phyloP scores from a whole-genome alignment of 2,797 vertebrate genomes.

The Poecile montanus region DNA sequence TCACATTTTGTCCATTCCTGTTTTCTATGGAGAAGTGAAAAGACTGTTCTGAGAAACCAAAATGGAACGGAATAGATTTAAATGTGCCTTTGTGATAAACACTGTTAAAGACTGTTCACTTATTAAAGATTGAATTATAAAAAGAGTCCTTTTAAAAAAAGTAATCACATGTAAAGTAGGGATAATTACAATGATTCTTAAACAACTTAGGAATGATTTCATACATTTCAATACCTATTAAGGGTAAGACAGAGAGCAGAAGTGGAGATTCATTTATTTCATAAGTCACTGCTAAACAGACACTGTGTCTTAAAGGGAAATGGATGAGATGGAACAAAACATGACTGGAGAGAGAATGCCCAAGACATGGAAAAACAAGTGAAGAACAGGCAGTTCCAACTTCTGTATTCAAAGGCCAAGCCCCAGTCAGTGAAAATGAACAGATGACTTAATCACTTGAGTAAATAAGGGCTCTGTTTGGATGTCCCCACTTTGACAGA shows the following conservation, averaged over 20 bases:
- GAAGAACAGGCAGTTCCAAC: slow-evolving; percentile 46
- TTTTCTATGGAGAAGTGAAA: neutral
- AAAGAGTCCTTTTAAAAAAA: neutral
- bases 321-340: slow-evolving; percentile 29
- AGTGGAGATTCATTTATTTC: neutral
- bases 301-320: neutral
- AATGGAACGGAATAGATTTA: neutral
- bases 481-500: neutral
- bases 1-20: neutral
- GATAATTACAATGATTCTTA: neutral
- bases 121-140: neutral
- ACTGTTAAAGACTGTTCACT: neutral
- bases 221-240: neutral
- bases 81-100: neutral
- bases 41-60: neutral
- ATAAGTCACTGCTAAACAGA: neutral
- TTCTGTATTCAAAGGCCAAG: neutral
- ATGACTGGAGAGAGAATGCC: neutral
- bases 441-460: slow-evolving; percentile 27
- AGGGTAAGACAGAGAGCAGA: neutral
- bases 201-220: neutral
- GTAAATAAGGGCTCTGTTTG: slow-evolving; percentile 52
- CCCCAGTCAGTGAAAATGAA: slow-evolving; percentile 20
- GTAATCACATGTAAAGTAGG: neutral
- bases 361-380: neutral